These are phyloP conservation scores for Spilarctia lutea DNA, from an alignment of 2,888 invertebrate genomes.

Conservation along the genomic window DNA sequence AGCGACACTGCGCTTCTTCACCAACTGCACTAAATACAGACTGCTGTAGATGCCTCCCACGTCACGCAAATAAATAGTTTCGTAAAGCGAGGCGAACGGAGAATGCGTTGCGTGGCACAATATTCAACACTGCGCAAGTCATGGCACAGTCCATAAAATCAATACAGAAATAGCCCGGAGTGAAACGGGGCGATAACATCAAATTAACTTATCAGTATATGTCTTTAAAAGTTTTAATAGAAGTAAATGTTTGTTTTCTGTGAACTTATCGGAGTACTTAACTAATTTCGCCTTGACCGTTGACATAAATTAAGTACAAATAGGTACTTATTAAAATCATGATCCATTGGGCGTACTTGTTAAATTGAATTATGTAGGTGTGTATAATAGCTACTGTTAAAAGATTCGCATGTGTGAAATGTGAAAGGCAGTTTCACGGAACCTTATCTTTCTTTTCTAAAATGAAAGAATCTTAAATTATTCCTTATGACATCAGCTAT, in stretches of 20 bases:
- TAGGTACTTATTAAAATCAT: neutral
- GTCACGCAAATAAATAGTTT: neutral
- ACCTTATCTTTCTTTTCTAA: too few species aligned
- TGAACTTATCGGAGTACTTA: neutral
- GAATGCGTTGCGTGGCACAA: neutral
- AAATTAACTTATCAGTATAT: neutral
- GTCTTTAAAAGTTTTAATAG: neutral
- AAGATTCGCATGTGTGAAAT: too few species aligned
- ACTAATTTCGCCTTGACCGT: neutral
- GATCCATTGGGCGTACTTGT: neutral
- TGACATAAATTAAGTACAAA: neutral
- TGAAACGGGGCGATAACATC: neutral
- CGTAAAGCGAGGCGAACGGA: neutral
- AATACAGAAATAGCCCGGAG: constrained; percentile 15
- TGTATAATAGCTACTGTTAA: neutral
- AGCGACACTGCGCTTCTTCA: neutral
- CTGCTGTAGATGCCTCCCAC: neutral
- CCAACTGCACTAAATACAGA: neutral
- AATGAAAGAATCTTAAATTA: neutral
- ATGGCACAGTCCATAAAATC: neutral
- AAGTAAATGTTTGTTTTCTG: neutral
- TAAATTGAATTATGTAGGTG: neutral
- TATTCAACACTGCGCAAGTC: constrained; percentile 1
- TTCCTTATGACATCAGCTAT: neutral
- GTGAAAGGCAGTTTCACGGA: too few species aligned